These are phyloP conservation scores for Spea hammondii DNA, from an alignment of 2,797 vertebrate genomes.

Conservation along the genomic window DNA sequence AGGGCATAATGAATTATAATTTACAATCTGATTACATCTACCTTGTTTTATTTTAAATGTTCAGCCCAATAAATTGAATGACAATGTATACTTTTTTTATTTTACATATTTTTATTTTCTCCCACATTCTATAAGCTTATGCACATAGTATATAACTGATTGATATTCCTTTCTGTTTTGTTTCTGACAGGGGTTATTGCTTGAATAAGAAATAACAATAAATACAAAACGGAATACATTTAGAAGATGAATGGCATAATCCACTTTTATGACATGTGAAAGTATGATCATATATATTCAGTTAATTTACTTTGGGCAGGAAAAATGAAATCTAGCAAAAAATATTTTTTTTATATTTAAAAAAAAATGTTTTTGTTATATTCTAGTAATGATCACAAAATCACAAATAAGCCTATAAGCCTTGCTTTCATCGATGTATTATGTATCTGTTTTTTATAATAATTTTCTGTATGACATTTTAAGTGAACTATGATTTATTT, in stretches of 20 bases:
- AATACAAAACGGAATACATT: slow-evolving; percentile 43
- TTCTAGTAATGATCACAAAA: too few species aligned
- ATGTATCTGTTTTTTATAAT: too few species aligned
- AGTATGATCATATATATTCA: neutral
- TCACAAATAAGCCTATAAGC: too few species aligned
- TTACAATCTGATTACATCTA: neutral
- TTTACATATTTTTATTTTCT: slow-evolving; percentile 7
- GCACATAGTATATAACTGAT: slow-evolving; percentile 9
- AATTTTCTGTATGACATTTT: too few species aligned
- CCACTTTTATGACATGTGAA: slow-evolving; percentile 23
- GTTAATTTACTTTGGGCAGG: neutral
- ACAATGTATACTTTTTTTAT: neutral
- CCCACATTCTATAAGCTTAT: slow-evolving; percentile 18
- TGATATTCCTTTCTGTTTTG: slow-evolving; percentile 35
- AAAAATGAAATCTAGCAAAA: neutral
- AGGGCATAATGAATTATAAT: neutral
- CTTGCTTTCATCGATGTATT: too few species aligned
- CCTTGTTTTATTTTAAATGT: neutral
- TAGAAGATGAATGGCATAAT: slow-evolving; percentile 31
- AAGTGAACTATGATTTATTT: too few species aligned
- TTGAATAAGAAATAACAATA: slow-evolving; percentile 40
- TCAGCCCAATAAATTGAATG: slow-evolving; percentile 18
- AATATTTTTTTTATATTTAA: neutral
- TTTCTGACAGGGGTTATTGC: slow-evolving; percentile 40
- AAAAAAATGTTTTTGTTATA: neutral